Conservation (phyloP, 2,797 vertebrate genomes). For the Denticeps clupeoides region DNA sequence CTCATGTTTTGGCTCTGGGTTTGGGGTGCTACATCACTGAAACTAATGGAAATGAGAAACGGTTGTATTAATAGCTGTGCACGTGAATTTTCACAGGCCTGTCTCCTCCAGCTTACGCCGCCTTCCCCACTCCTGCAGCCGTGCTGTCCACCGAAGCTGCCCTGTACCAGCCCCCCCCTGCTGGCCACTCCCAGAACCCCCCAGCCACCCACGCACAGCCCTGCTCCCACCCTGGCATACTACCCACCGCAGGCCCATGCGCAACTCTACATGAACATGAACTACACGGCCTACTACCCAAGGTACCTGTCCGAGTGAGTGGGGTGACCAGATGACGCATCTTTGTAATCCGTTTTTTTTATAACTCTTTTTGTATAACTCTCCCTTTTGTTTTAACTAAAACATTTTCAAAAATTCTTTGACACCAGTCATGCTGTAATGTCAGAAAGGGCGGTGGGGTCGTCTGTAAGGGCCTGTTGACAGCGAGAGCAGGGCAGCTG, state of each 20-base stretch:
- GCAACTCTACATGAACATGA: conserved; percentile 97
- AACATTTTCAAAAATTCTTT: too few relatives aligned
- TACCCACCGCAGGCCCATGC: conserved; percentile 73
- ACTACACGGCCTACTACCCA: conserved; percentile 93
- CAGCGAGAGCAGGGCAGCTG: too few relatives aligned
- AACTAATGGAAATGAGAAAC: too few relatives aligned
- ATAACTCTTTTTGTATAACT: background rate
- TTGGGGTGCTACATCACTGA: too few relatives aligned
- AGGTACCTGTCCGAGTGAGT: conserved; percentile 52
- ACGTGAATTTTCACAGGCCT: conserved; percentile 59
- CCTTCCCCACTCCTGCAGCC: conserved; percentile 72
- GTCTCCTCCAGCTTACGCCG: conserved; percentile 80
- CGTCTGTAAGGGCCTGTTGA: background rate
- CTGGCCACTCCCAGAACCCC: conserved; percentile 72
- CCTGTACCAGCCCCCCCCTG: conserved; percentile 80
- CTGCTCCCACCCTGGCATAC: conserved; percentile 73
- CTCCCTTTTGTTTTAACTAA: background rate
- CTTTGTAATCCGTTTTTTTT: too few relatives aligned
- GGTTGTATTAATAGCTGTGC: too few relatives aligned
- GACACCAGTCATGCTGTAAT: background rate
- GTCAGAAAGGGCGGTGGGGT: background rate
- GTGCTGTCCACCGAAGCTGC: conserved; percentile 79
- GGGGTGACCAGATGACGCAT: too few relatives aligned
- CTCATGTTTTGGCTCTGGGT: background rate
- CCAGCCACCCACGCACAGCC: conserved; percentile 55